These are phyloP conservation scores for Sarotherodon lohbergeri DNA, from an alignment of 2,113 vertebrate genomes.

Conservation along the genomic window DNA sequence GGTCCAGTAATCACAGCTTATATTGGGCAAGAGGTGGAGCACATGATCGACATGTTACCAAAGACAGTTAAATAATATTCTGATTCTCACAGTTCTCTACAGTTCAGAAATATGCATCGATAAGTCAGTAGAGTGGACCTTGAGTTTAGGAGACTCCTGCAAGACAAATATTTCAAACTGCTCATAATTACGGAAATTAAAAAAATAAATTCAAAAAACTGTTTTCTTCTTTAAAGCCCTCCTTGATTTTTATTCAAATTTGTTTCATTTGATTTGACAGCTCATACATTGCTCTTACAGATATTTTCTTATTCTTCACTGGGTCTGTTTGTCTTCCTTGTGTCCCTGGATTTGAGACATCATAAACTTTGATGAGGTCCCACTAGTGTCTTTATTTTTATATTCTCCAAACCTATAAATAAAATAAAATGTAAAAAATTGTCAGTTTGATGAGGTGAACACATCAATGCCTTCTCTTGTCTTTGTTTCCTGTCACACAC, in stretches of 20 bases:
- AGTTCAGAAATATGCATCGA: neutral
- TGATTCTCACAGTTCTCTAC: neutral
- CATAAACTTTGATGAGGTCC: neutral
- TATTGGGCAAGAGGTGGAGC: neutral
- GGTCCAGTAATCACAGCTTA: neutral
- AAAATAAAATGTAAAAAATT: neutral
- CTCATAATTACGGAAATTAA: neutral
- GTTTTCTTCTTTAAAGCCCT: neutral
- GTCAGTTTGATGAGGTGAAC: neutral
- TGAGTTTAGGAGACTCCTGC: neutral
- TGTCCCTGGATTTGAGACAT: neutral
- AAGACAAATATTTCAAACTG: neutral
- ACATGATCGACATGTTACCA: neutral
- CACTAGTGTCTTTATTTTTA: neutral
- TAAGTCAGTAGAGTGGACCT: neutral
- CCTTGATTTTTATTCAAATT: neutral
- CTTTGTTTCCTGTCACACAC: neutral
- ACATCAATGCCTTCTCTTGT: neutral
- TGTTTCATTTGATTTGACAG: neutral
- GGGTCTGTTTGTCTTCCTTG: neutral
- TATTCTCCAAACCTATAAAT: neutral
- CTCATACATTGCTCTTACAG: neutral
- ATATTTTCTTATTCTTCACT: neutral
- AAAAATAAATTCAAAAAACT: neutral
- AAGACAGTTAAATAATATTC: neutral